Evolutionary conservation across 2,113 vertebrate species (phyloP), one percentile per base, ranked within the genome.

Genomic region (Anhinga anhinga): DNA sequence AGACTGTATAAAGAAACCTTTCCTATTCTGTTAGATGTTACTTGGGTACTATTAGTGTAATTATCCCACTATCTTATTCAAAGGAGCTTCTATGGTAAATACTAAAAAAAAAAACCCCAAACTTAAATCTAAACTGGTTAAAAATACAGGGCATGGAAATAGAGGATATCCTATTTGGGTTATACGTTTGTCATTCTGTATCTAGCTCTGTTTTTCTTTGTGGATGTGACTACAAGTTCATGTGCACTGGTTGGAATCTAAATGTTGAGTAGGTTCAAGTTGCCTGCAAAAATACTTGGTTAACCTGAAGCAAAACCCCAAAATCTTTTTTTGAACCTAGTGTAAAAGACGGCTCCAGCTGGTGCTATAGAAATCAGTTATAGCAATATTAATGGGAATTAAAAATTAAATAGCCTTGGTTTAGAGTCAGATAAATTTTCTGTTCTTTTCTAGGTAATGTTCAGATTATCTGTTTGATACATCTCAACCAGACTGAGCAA

Each of bases 281-380:
- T 87, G 52, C 30, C 44, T 87, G 36, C 76, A 49, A 85, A 95
- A 87, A 69, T 30, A 61, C 63, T 44, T 93, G 38, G 52, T 87
- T 93, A 79, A 94, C 84, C 81, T 91, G 70, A 87, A 61, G 49
- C 72, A 72, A 96, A 95, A 89, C 30, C 77, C n/a, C 42, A 8
- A 55, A 82, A 78, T 21, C 11, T 78, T 77, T 88, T 72, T 86
- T 52, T 44, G 13, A 84, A 59, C 29, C 22, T 74, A 3, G 4
- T 50, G 5, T 81, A 49, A 50, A 66, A 71, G 17, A 62, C 45
- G 8, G 7, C 36, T 77, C 15, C 36, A 71, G 29, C 44, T 93
- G 63, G 10, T 50, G 69, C 44, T 82, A 4, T 9, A 4, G 40
- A 85, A 85, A 23, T 76, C 52, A 23, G 34, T 47, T 88, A 22